phyloP scores from a whole-genome alignment of 2,113 vertebrate genomes.

The Nicator chloris region DNA sequence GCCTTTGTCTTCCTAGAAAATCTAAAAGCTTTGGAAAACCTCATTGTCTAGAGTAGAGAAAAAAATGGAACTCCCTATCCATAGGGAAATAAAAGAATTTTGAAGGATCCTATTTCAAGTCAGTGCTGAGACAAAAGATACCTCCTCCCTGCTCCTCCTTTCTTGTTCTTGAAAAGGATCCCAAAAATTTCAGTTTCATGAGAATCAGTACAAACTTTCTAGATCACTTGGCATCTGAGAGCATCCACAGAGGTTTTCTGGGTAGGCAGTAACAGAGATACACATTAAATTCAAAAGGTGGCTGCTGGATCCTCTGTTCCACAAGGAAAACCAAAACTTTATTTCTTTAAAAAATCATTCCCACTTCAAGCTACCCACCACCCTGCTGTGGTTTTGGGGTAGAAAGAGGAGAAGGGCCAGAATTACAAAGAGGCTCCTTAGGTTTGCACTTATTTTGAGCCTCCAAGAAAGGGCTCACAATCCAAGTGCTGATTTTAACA shows the following conservation, averaged over 20 bases:
- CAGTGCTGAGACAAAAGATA: background rate
- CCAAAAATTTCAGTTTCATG: background rate
- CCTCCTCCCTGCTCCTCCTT: background rate
- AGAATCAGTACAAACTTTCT: background rate
- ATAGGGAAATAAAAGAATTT: background rate
- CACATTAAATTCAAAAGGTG: background rate
- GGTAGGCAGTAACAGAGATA: background rate
- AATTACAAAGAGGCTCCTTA: background rate
- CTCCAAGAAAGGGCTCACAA: background rate
- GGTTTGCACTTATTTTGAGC: background rate
- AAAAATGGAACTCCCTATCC: background rate
- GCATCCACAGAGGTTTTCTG: background rate
- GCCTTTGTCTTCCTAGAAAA: background rate
- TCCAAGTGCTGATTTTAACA: background rate
- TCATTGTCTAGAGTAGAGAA: background rate
- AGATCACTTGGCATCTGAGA: background rate
- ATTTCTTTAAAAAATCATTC: background rate
- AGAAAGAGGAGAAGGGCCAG: background rate
- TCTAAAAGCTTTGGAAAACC: background rate
- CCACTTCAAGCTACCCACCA: background rate
- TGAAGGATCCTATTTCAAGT: background rate
- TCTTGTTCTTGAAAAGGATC: background rate
- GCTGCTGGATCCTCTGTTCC: background rate
- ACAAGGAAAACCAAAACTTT: background rate
- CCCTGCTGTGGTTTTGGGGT: background rate